Conservation (phyloP, 1,140 invertebrate genomes). For the Saccostrea cuccullata region DNA sequence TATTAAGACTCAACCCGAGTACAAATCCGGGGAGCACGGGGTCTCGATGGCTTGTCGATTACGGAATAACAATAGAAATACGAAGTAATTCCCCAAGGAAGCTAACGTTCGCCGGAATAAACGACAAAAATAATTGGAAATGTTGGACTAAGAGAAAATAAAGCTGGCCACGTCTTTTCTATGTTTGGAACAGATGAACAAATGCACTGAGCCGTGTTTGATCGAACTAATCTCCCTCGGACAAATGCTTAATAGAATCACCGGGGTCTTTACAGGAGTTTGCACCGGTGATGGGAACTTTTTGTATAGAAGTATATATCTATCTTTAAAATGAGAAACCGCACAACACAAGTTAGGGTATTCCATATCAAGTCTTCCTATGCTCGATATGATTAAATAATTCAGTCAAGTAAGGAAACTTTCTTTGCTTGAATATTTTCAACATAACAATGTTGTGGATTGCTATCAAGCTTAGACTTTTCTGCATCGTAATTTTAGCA, state of each 20-base stretch:
- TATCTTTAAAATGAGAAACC: neutral
- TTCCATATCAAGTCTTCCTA: too few species aligned
- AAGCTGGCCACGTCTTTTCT: slow-evolving; percentile 29
- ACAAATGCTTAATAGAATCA: slow-evolving; percentile 32
- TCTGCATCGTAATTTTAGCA: too few species aligned
- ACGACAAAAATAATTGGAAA: slow-evolving; percentile 32
- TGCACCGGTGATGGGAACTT: neutral
- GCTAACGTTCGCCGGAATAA: neutral
- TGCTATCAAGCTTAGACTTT: too few species aligned
- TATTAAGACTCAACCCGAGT: neutral
- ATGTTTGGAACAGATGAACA: slow-evolving; percentile 35
- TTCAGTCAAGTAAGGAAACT: too few species aligned
- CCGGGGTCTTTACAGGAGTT: neutral
- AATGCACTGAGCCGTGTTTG: slow-evolving; percentile 29
- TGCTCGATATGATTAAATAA: too few species aligned
- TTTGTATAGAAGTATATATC: neutral
- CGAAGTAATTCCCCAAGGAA: slow-evolving; percentile 5
- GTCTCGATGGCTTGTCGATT: neutral
- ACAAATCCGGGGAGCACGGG: neutral
- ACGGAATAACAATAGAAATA: neutral
- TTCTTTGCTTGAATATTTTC: too few species aligned
- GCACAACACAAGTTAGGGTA: neutral
- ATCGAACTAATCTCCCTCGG: slow-evolving; percentile 23
- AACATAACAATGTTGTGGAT: too few species aligned
- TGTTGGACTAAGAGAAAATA: slow-evolving; percentile 6